A percentile compares a stretch with the other conserved stretches of the same genome.
These are phyloP conservation scores for Menidia menidia DNA, from an alignment of 2,797 vertebrate species.

Conservation along the genomic window DNA sequence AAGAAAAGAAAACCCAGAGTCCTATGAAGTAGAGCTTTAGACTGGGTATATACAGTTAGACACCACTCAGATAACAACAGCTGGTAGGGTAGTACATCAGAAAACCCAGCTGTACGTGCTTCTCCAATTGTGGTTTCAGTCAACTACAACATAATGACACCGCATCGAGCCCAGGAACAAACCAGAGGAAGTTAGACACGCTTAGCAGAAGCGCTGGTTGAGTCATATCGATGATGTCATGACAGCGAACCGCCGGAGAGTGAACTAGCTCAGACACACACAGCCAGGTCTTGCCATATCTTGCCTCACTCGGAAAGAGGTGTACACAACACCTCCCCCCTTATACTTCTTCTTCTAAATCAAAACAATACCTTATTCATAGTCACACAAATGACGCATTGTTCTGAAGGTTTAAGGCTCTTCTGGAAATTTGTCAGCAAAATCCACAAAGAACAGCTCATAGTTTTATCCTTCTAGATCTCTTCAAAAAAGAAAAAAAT, in stretches of 20 bases:
- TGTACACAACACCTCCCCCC: slow-evolving; percentile 24
- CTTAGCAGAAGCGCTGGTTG: slow-evolving; percentile 58
- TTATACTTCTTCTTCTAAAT: neutral
- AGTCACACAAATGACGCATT: slow-evolving; percentile 8
- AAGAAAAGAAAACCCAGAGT: neutral
- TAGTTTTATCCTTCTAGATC: neutral
- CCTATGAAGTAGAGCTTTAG: neutral
- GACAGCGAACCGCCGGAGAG: slow-evolving; percentile 34
- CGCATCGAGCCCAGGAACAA: slow-evolving; percentile 35
- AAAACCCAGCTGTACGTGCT: slow-evolving; percentile 1
- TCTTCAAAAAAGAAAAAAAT: too few relatives aligned
- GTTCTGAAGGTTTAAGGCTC: slow-evolving; percentile 4
- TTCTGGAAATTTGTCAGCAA: slow-evolving; percentile 3
- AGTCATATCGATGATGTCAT: slow-evolving; percentile 67
- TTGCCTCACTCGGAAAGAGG: slow-evolving; percentile 55
- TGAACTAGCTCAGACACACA: slow-evolving; percentile 12
- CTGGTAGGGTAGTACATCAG: neutral
- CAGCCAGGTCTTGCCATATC: slow-evolving; percentile 56
- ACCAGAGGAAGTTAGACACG: slow-evolving; percentile 59
- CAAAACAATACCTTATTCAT: slow-evolving; percentile 38
- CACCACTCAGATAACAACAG: neutral
- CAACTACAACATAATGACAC: slow-evolving; percentile 7
- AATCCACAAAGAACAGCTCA: neutral
- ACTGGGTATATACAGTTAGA: neutral
- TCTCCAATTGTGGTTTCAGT: slow-evolving; percentile 11